Base-by-base conservation (phyloP, 1,140 invertebrate genomes). In the Scaptodrosophila lebanonensis region DNA sequence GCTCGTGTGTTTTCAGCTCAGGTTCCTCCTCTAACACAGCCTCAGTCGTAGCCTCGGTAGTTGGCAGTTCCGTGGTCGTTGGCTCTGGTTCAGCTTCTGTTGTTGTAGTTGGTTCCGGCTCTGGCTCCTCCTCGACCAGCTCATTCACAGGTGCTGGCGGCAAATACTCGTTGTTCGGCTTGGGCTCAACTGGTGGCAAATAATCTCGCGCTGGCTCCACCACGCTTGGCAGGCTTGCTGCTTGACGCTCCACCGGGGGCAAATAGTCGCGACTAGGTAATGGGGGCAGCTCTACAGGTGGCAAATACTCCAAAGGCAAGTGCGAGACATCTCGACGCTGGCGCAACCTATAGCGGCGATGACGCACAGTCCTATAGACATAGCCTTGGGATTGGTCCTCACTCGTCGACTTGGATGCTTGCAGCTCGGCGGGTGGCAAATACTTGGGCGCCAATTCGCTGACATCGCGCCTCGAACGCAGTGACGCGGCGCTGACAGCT, bases 161-260 rank as follows among this genome's bases (percentile, higher is more conserved):
- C 59, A 63, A n/a, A 12, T 64, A 64, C 45, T 52, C 54, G 6
- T 59, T 58, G 48, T 7, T 47, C 13, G 29, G 40, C 17, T 52
- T 38, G 6, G 17, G 20, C 8, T 42, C 17, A 6, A 43, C 32
- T 4, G 73, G 75, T 30, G 75, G 75, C 66, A 82, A 51, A 13
- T 82, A 82, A 33, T 82, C 75, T 40, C 58, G 76, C 3, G 75
- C 70, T 8, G 75, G 70, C 29, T 50, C 35, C 9, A 82, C 30
- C 0, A 82, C 76, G 27, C 69, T 77, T 9, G 64, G 18, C 17
- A 82, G 25, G 7, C 51, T 59, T 2, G 75, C 61, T 0, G 75
- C 75, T 48, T 82, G 75, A 36, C 76, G 47, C 36, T 82, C 75
- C 9, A 82, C 75, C 2, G 75, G 75, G 13, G 75, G 75, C 58